A percentile compares a stretch with the other conserved stretches of the same genome.
Conservation (phyloP, 2,888 invertebrate genomes). For the Archaeoteleia sp. region DNA sequence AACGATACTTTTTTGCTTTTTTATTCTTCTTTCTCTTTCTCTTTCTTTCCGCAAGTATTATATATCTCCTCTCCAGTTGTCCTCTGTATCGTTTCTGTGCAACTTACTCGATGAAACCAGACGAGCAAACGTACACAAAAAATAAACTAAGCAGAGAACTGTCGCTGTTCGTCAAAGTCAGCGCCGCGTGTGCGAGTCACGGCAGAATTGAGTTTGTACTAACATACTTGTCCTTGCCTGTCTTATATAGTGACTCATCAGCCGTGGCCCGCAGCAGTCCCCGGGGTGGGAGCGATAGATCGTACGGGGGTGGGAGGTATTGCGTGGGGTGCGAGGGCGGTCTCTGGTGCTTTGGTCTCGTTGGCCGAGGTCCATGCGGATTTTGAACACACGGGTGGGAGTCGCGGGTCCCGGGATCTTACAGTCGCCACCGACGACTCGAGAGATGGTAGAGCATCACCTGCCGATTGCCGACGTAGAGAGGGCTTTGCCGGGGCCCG, state of each 20-base stretch:
- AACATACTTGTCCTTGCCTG: slow-evolving; percentile 75
- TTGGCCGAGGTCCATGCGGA: slow-evolving; percentile 60
- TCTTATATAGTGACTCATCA: slow-evolving; percentile 75
- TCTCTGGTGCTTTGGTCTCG: slow-evolving; percentile 59
- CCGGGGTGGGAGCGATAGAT: slow-evolving; percentile 40
- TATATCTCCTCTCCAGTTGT: too few relatives aligned
- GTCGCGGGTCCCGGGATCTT: slow-evolving; percentile 26
- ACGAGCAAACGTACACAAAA: background rate
- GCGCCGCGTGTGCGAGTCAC: slow-evolving; percentile 67
- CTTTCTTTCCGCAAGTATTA: too few relatives aligned
- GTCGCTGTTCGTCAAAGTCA: slow-evolving; percentile 44
- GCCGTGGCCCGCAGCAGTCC: slow-evolving; percentile 61
- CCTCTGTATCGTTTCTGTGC: too few relatives aligned
- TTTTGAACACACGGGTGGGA: slow-evolving; percentile 50
- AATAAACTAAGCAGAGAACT: slow-evolving; percentile 8
- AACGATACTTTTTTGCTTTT: too few relatives aligned
- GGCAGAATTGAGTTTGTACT: slow-evolving; percentile 73
- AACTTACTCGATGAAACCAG: background rate
- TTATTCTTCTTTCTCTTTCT: too few relatives aligned
- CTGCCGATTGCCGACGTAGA: slow-evolving; percentile 7
- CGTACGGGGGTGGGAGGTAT: slow-evolving; percentile 55
- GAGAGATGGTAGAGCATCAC: slow-evolving; percentile 16
- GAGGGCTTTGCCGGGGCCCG: background rate
- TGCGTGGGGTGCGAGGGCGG: slow-evolving; percentile 66
- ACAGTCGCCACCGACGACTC: slow-evolving; percentile 30